Conservation (phyloP, 2,113 vertebrate genomes). For the Channa argus region DNA sequence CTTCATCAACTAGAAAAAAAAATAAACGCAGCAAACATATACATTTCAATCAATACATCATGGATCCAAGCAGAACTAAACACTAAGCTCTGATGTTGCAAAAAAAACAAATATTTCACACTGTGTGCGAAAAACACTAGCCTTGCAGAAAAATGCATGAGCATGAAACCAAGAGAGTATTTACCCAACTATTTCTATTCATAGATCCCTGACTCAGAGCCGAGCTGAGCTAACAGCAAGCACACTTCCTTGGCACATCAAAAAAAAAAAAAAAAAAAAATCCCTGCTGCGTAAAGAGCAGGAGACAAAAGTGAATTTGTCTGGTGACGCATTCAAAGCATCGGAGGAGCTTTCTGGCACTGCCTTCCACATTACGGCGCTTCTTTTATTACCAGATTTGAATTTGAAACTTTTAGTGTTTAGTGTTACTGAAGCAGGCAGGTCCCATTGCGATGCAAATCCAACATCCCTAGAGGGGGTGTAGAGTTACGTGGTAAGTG, state of each 20-base stretch:
- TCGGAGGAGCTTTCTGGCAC: conserved; percentile 24
- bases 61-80: conserved; percentile 4
- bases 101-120: neutral
- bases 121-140: neutral
- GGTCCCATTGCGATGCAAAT: conserved; percentile 52
- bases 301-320: neutral
- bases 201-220: conserved; percentile 3
- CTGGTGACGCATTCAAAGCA: conserved; percentile 33
- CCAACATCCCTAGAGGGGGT: conserved; percentile 19
- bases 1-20: neutral
- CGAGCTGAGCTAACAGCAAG: conserved; percentile 26
- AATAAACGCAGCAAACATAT: neutral
- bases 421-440: conserved; percentile 12
- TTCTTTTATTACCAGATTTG: conserved; percentile 19
- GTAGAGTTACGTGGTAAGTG: conserved; percentile 45
- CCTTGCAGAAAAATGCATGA: conserved; percentile 9
- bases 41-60: neutral
- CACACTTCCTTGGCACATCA: conserved; percentile 18
- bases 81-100: neutral
- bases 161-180: conserved; percentile 27
- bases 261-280: conserved; percentile 1
- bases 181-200: conserved; percentile 52
- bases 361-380: conserved; percentile 8
- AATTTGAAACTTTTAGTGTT: conserved; percentile 49
- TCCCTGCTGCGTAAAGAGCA: neutral